Conservation (phyloP, 1,140 invertebrate species). For the Dendrolimus punctatus region DNA sequence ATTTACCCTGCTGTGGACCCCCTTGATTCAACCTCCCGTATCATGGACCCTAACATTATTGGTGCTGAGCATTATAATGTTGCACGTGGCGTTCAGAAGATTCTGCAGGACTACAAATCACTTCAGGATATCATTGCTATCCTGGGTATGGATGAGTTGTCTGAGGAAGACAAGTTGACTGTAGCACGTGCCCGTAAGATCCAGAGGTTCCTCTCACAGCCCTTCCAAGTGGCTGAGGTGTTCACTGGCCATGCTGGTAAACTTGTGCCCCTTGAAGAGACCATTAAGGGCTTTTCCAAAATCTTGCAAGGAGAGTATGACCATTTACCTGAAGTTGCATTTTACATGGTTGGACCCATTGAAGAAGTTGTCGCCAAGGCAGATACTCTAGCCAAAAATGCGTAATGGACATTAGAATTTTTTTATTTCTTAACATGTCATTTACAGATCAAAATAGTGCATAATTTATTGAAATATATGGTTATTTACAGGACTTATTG, state of each 20-base stretch:
- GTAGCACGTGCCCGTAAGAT: slow-evolving; percentile 98
- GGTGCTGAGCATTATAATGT: slow-evolving; percentile 95
- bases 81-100: slow-evolving; percentile 97
- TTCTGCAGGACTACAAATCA: slow-evolving; percentile 97
- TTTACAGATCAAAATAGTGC: no score
- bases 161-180: slow-evolving; percentile 98
- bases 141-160: slow-evolving; percentile 99
- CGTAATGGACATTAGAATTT: slow-evolving; percentile 22
- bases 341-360: slow-evolving; percentile 98
- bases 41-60: slow-evolving; percentile 98
- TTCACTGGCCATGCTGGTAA: slow-evolving; percentile 96
- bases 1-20: slow-evolving; percentile 99
- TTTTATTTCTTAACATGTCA: no score
- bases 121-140: slow-evolving; percentile 99
- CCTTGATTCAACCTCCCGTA: slow-evolving; percentile 97
- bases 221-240: slow-evolving; percentile 95
- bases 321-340: slow-evolving; percentile 96
- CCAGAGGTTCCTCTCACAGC: slow-evolving; percentile 98
- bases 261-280: slow-evolving; percentile 91
- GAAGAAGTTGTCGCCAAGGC: slow-evolving; percentile 97
- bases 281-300: slow-evolving; percentile 84
- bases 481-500: no score
- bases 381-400: slow-evolving; percentile 80
- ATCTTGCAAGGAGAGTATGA: slow-evolving; percentile 94
- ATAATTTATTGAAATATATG: no score